phyloP scores from a whole-genome alignment of 2,113 vertebrate genomes.

The Melanocharis versteri region DNA sequence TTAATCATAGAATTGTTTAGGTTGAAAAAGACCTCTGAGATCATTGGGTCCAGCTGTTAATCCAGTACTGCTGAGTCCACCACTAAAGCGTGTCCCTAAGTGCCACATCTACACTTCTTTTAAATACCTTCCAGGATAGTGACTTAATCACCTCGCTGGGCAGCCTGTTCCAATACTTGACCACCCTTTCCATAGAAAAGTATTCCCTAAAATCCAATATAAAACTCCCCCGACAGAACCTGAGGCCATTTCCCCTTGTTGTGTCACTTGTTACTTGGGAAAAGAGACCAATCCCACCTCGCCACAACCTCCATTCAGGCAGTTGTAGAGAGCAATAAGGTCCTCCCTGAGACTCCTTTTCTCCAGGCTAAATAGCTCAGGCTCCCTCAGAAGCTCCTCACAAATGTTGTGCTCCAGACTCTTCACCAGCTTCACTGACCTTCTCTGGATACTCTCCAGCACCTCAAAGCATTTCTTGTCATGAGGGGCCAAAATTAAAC shows the following conservation, averaged over 20 bases:
- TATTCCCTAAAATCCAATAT: not conserved
- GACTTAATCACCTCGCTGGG: not conserved
- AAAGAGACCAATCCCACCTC: rapidly evolving
- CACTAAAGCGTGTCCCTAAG: not conserved
- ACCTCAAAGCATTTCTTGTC: not conserved
- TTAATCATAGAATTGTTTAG: not conserved
- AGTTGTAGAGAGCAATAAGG: rapidly evolving
- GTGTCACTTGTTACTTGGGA: not conserved
- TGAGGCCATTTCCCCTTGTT: not conserved
- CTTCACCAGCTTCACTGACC: not conserved
- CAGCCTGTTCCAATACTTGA: not conserved
- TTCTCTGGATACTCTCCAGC: rapidly evolving
- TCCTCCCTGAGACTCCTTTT: not conserved
- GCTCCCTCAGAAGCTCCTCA: rapidly evolving
- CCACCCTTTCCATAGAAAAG: rapidly evolving
- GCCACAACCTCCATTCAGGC: not conserved
- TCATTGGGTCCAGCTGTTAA: not conserved
- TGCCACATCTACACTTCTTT: rapidly evolving
- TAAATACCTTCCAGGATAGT: not conserved
- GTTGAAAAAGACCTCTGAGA: not conserved
- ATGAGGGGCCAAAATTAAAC: not conserved
- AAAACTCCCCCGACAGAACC: not conserved
- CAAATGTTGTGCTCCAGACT: not conserved
- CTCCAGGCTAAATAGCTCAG: not conserved
- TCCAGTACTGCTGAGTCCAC: not conserved